A percentile compares a stretch with the other conserved stretches of the same genome.
Evolutionary conservation across 2,113 vertebrate species (phyloP).

Genomic region (Petrocephalus microphthalmus): DNA sequence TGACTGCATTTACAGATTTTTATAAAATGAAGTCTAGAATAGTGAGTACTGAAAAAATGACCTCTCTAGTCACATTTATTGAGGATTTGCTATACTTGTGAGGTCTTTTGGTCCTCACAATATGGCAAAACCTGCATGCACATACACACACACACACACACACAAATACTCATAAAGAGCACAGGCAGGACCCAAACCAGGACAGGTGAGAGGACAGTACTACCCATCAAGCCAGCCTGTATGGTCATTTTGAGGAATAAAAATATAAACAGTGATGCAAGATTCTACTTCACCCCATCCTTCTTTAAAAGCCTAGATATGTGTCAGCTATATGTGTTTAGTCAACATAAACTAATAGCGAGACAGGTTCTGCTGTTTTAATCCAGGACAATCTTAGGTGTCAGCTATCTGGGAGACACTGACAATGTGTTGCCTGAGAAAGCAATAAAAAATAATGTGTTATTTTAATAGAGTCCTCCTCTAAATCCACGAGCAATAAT

Average conservation of each 20-base stretch:
- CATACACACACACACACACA: no score
- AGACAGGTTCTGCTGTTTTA: neutral
- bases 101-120: no score
- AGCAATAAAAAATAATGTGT: conserved; percentile 6
- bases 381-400: neutral
- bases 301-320: neutral
- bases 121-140: no score
- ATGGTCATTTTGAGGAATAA: neutral
- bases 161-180: neutral
- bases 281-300: neutral
- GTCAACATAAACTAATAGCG: neutral
- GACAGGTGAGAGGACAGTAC: neutral
- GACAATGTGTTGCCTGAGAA: neutral
- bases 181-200: neutral
- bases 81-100: no score
- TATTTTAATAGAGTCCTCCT: conserved; percentile 2
- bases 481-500: neutral
- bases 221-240: neutral
- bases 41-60: no score
- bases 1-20: no score
- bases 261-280: neutral
- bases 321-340: neutral
- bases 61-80: no score
- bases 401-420: conserved; percentile 3
- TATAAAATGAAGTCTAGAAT: no score